phyloP scores from a whole-genome alignment of 2,113 vertebrate genomes.

The Cheirogaleus medius region DNA sequence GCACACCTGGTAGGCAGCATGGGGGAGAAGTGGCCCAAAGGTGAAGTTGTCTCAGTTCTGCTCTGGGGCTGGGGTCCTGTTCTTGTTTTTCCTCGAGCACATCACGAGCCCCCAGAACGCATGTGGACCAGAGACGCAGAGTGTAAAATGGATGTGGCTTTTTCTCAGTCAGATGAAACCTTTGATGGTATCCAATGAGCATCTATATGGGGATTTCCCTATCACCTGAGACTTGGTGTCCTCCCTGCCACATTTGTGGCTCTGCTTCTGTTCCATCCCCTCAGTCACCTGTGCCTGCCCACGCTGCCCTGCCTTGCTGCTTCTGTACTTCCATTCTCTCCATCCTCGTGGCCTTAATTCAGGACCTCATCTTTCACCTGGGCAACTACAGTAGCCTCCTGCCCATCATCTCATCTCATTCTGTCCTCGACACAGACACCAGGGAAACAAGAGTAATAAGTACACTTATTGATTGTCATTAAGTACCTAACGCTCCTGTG shows the following conservation, averaged over 20 bases:
- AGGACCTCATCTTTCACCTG: not conserved
- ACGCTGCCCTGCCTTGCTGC: not conserved
- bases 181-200: not conserved
- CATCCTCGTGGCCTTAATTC: not conserved
- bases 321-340: not conserved
- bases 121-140: not conserved
- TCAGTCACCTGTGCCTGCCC: not conserved
- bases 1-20: accelerated
- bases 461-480: not conserved
- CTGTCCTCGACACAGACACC: not conserved
- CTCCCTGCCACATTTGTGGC: not conserved
- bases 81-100: not conserved
- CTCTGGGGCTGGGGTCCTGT: no score
- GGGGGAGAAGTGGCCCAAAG: no score
- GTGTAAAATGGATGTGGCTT: not conserved
- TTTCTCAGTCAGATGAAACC: not conserved
- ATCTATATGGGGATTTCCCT: not conserved
- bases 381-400: not conserved
- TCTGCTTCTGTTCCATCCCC: not conserved
- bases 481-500: not conserved
- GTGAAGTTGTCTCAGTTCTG: not conserved
- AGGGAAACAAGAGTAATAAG: not conserved
- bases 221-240: not conserved
- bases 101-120: not conserved
- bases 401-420: not conserved